These are phyloP conservation scores for Onychomys arenicola DNA, from an alignment of 2,797 vertebrate genomes.

Conservation along the genomic window DNA sequence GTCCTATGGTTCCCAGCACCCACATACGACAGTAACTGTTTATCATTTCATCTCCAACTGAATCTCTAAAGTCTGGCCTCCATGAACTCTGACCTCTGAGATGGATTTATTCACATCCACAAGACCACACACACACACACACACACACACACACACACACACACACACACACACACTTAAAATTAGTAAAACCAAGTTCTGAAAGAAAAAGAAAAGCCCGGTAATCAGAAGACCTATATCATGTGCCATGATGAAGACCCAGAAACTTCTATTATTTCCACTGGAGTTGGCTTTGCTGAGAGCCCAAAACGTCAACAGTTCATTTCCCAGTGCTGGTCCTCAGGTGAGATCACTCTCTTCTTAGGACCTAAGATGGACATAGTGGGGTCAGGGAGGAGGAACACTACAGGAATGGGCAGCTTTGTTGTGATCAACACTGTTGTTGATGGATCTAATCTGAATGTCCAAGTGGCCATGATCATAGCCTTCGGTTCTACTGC, in stretches of 20 bases:
- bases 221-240: no score
- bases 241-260: rapidly evolving
- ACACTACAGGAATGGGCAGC: neutral
- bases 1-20: rapidly evolving
- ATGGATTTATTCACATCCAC: no score
- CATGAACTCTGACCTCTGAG: no score
- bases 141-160: no score
- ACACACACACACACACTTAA: neutral
- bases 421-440: no score
- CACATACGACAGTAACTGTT: neutral
- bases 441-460: neutral
- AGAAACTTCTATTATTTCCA: neutral
- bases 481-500: no score
- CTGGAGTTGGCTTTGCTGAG: neutral
- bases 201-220: neutral
- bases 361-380: neutral
- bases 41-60: no score
- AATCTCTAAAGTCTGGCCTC: neutral
- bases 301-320: neutral
- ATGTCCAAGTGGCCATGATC: neutral
- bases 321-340: neutral
- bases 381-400: neutral
- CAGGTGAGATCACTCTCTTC: neutral
- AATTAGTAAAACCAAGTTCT: neutral
- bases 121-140: no score